Base-by-base conservation (phyloP, 2,888 invertebrate genomes). In the Dynastes hyllus region DNA sequence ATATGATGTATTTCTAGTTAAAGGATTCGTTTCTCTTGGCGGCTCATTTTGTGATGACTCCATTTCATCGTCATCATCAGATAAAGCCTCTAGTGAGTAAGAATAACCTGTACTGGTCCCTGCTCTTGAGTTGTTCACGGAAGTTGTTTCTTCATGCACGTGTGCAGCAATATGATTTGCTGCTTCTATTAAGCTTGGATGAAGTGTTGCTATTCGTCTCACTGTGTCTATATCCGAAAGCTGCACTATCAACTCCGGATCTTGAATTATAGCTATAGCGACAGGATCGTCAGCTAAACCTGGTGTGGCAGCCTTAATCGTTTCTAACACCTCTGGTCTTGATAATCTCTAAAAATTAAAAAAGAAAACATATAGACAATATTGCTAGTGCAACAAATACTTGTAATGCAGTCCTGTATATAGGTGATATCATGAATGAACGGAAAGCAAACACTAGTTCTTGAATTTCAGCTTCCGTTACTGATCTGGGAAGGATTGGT, bases 231-330 rank as follows among this genome's bases (percentile, higher is more conserved):
- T 90, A 85, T 94, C 94, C 0, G 93, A 92, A 78, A 95, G 89
- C 13, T 95, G 93, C 0, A 93, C 92, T 82, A 96, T 89, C n/a
- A 96, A 88, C 84, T 95, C 94, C 22, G 94, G 93, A 87, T 95
- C 95, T 85, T 94, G 94, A 13, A 96, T 90, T 83, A 95, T 93
- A 0, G 95, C 94, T 45, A 95, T 89, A 0, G 95, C 93, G 13
- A 93, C 92, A 55, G 94, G 93, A 86, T 95, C 95, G 51, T 93
- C 92, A 0, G 90, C 91, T 11, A 96, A 89, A 0, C 93, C 93
- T 6, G 95, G 95, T 0, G 93, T 93, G 37, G 93, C 92, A 63
- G 93, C 92, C 71, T 94, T 91, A 13, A 96, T 92, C 86, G 94
- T 94, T 79, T 93, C 92, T 85, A 95, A 85, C 1, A 91, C 88